These are phyloP conservation scores for Eilema sororculum DNA, from an alignment of 2,888 invertebrate genomes.

Conservation along the genomic window DNA sequence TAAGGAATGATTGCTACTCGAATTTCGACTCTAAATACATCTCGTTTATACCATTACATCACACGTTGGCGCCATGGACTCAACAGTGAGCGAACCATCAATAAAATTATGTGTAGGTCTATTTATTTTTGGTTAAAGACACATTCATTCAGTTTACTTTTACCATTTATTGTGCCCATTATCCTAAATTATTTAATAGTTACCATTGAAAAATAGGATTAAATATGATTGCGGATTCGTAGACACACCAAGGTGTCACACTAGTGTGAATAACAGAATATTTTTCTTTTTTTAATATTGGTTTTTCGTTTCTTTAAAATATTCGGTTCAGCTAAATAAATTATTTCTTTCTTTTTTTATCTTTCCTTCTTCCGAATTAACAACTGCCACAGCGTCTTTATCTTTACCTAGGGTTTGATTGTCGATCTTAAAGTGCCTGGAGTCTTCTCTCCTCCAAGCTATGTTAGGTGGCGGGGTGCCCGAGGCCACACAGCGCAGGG, in stretches of 20 bases:
- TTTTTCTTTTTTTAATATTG: no score
- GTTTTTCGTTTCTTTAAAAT: neutral
- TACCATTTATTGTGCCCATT: no score
- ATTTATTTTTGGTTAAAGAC: neutral
- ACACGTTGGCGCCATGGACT: neutral
- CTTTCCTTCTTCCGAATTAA: no score
- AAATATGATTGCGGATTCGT: neutral
- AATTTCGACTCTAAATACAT: neutral
- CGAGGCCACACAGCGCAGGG: conserved; percentile 92
- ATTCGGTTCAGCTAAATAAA: no score
- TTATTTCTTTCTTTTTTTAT: no score
- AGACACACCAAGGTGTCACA: no score
- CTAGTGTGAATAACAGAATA: no score
- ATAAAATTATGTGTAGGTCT: neutral
- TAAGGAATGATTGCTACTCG: neutral
- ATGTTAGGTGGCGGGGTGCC: conserved; percentile 93
- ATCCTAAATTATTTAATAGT: no score
- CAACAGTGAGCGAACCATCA: neutral
- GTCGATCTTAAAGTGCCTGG: conserved; percentile 86
- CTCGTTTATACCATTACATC: neutral
- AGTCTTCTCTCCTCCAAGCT: conserved; percentile 93
- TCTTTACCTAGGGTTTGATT: conserved; percentile 76
- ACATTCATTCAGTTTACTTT: no score
- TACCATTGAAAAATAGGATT: neutral
- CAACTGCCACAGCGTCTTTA: neutral